Evolutionary conservation across 2,113 vertebrate species (phyloP).

Genomic region (Percopsis transmontana): DNA sequence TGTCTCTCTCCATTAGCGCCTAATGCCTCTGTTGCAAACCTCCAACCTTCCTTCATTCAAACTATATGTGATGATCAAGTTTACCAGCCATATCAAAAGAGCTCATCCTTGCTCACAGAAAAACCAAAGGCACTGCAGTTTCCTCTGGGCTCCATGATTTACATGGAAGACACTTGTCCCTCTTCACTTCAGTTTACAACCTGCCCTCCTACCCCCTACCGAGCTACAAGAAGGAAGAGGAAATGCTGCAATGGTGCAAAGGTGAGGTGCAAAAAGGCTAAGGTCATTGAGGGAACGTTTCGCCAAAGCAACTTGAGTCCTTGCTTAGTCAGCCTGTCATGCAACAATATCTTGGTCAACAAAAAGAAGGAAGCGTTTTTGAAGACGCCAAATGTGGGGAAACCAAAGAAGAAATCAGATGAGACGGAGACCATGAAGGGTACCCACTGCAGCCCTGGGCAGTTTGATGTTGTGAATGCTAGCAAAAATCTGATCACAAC

Average conservation of each 20-base stretch:
- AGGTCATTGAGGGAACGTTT: not conserved
- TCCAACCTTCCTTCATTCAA: not conserved
- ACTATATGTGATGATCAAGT: not conserved
- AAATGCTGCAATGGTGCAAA: not conserved
- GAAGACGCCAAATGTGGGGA: not conserved
- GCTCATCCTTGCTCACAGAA: constrained; percentile 42
- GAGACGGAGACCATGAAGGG: not conserved
- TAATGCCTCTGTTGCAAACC: not conserved
- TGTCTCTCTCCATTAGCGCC: constrained; percentile 66
- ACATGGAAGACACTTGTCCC: not conserved
- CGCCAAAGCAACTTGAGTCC: constrained; percentile 1
- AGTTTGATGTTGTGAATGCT: not conserved
- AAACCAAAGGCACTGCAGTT: constrained; percentile 30
- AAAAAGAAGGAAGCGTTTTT: constrained; percentile 10
- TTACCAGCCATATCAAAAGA: not conserved
- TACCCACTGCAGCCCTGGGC: not conserved
- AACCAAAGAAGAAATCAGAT: not conserved
- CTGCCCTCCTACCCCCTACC: not conserved
- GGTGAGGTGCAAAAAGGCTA: not conserved
- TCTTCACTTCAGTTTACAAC: not conserved
- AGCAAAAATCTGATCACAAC: constrained; percentile 25
- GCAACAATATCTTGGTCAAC: constrained; percentile 44
- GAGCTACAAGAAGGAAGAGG: constrained; percentile 16
- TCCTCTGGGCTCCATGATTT: constrained; percentile 24
- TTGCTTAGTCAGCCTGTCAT: constrained; percentile 52